phyloP scores from a whole-genome alignment of 2,113 vertebrate genomes.

The Malurus melanocephalus region DNA sequence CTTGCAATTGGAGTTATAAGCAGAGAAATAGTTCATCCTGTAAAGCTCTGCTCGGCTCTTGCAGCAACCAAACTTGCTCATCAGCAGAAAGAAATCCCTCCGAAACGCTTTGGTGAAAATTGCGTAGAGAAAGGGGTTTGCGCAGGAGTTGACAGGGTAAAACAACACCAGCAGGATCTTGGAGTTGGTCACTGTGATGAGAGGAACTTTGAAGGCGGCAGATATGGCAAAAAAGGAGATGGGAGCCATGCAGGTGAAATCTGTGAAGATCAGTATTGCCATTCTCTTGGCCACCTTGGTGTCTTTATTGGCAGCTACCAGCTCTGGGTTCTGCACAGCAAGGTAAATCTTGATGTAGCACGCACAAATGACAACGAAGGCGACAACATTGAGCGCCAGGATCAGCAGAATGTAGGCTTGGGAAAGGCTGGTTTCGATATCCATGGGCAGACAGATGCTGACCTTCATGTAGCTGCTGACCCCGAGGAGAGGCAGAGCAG shows the following conservation, averaged over 20 bases:
- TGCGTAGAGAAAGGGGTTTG: constrained; percentile 91
- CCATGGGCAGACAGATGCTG: constrained; percentile 95
- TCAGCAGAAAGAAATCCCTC: constrained; percentile 81
- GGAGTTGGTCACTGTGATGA: constrained; percentile 91
- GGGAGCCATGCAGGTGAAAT: constrained; percentile 92
- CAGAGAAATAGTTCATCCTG: constrained; percentile 75
- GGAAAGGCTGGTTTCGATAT: constrained; percentile 79
- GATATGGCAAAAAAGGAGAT: constrained; percentile 96
- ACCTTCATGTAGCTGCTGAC: constrained; percentile 92
- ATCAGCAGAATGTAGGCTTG: constrained; percentile 86
- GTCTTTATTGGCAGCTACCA: constrained; percentile 80
- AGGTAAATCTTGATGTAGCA: constrained; percentile 89
- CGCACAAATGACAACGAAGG: constrained; percentile 84
- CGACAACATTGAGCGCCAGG: constrained; percentile 80
- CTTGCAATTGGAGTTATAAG: constrained; percentile 67
- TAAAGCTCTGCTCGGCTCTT: constrained; percentile 71
- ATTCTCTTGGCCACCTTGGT: constrained; percentile 90
- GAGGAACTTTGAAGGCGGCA: constrained; percentile 84
- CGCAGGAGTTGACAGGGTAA: constrained; percentile 92
- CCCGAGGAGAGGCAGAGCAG: constrained; percentile 83
- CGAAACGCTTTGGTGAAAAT: constrained; percentile 90
- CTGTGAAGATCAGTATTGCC: constrained; percentile 93
- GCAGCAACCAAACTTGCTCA: constrained; percentile 82
- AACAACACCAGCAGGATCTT: constrained; percentile 93
- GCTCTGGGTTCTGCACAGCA: constrained; percentile 82